Base-by-base conservation (phyloP, 2,888 invertebrate species). In the Drosophila meridiana region DNA sequence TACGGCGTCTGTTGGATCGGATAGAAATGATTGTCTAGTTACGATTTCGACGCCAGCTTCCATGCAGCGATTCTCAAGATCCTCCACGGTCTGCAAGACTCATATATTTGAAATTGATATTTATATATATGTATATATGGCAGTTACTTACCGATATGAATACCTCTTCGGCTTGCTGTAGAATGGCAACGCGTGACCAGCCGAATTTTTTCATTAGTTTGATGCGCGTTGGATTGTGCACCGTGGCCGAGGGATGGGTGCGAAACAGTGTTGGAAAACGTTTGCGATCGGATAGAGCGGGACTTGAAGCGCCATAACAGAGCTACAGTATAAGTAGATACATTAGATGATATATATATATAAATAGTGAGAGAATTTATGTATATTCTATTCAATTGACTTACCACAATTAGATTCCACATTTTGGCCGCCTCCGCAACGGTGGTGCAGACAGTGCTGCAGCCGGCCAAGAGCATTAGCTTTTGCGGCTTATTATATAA, bases 341-440 rank as follows among this genome's bases (percentile, higher is more conserved):
- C 0, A 28, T 8, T 8, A 7, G n/a, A 65, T 56, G 5, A n/a
- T 14, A 47, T n/a, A 9, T 3, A 50, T 9, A 20, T 43, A 43
- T 0, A 42, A 52, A 4, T 40, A n/a, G 34, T 34, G 28, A n/a
- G 14, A 8, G 1, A 34, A 13, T 28, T 34, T 11, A 9, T 28
- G 13, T 9, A 42, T 60, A 7, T 6, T 13, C 28, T 13, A 57
- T 48, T 32, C 57, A 45, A 43, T 67, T 60, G 36, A 30, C 97
- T 96, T 94, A 99, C 99, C 94, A 99, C 99, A 93, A 99, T 97
- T 76, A 99, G 95, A 94, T 99, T 99, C 99, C 99, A 99, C 98
- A 99, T 99, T 94, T 98, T 99, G 66, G 99, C 99, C 48, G 99
- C 99, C 94, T 99, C 99, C 3, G 99, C 99, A 14, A 99, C 99